A percentile compares a stretch with the other conserved stretches of the same genome.
These are phyloP conservation scores for Trachelus troglodyta DNA, from an alignment of 2,888 invertebrate species.

Conservation along the genomic window DNA sequence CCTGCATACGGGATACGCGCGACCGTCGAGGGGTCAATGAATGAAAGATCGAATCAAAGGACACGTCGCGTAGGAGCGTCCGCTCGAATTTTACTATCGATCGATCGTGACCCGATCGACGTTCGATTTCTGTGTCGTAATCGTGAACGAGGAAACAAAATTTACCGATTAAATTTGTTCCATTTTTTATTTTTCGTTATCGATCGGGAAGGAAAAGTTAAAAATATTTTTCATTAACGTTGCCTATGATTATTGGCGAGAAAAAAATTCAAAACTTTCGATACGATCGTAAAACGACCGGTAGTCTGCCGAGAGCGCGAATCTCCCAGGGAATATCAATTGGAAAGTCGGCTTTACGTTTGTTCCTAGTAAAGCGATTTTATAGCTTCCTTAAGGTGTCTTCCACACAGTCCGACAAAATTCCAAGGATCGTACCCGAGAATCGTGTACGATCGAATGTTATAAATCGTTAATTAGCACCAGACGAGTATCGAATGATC, in stretches of 20 bases:
- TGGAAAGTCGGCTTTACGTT: slow-evolving; percentile 34
- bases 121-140: neutral
- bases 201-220: neutral
- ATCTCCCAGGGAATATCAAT: slow-evolving; percentile 8
- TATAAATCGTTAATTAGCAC: neutral
- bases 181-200: neutral
- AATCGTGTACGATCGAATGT: neutral
- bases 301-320: slow-evolving; percentile 18
- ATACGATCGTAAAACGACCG: slow-evolving; percentile 7
- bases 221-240: neutral
- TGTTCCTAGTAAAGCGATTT: slow-evolving; percentile 56
- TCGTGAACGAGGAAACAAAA: neutral
- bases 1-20: slow-evolving; percentile 54
- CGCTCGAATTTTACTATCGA: slow-evolving; percentile 29
- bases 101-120: slow-evolving; percentile 8
- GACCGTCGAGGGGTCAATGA: slow-evolving; percentile 40
- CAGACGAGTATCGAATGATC: neutral
- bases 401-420: neutral
- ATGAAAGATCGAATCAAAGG: slow-evolving; percentile 34
- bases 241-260: neutral
- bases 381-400: slow-evolving; percentile 53
- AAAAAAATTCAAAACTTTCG: neutral
- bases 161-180: too few species aligned
- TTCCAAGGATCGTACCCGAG: neutral
- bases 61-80: slow-evolving; percentile 8